These are phyloP conservation scores for Ranitomeya variabilis DNA, from an alignment of 2,113 vertebrate genomes.

Conservation along the genomic window DNA sequence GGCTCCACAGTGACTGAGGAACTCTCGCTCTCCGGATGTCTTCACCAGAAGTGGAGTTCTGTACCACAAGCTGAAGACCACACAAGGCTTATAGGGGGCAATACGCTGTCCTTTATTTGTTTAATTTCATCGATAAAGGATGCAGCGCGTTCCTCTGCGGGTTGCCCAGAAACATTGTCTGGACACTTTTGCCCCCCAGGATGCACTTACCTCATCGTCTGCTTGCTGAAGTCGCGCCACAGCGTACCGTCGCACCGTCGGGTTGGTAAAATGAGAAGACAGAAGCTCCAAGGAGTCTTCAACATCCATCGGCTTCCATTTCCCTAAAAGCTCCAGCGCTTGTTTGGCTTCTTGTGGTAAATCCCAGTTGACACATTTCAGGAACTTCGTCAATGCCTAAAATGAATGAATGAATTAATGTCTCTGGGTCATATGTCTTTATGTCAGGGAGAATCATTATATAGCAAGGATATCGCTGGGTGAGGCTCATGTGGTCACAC, in stretches of 20 bases:
- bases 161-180: neutral
- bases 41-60: too few species aligned
- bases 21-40: too few species aligned
- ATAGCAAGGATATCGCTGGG: too few species aligned
- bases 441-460: too few species aligned
- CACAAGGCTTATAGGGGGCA: neutral
- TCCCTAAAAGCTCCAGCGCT: slow-evolving; percentile 91
- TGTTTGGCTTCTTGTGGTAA: slow-evolving; percentile 96
- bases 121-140: neutral
- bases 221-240: slow-evolving; percentile 92
- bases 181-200: neutral
- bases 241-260: slow-evolving; percentile 90
- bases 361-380: slow-evolving; percentile 98
- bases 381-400: slow-evolving; percentile 96
- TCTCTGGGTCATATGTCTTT: neutral
- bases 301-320: slow-evolving; percentile 99
- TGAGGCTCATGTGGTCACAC: too few species aligned
- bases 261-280: slow-evolving; percentile 93
- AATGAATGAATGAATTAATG: neutral
- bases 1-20: too few species aligned
- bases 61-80: neutral
- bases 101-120: too few species aligned
- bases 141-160: neutral
- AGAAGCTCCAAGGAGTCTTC: slow-evolving; percentile 94
- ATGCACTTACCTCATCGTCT: slow-evolving; percentile 86